Percentiles rank a stretch among this genome's conserved stretches.
Conservation (phyloP, 2,888 invertebrate species). For the Gari tellinella region DNA sequence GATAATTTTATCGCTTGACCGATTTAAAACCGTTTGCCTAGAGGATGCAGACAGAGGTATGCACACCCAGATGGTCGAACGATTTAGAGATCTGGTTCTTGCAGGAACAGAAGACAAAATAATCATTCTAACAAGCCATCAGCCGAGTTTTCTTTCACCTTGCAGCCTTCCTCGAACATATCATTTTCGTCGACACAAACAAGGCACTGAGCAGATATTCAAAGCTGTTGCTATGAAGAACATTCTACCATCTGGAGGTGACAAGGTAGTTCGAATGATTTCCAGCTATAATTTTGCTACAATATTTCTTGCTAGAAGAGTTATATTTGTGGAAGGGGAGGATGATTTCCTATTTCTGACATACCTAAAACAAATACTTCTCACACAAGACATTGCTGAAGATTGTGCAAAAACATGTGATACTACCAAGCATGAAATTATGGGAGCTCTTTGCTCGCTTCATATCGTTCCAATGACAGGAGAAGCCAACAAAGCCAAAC, state of each 20-base stretch:
- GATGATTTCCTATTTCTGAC: conserved; percentile 2
- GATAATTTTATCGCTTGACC: no score
- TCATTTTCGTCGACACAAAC: background rate
- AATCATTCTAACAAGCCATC: no score
- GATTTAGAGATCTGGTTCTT: no score
- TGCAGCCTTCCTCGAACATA: no score
- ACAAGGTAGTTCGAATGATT: conserved; percentile 8
- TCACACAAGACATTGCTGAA: background rate
- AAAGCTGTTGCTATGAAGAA: no score
- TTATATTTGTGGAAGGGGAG: conserved; percentile 20
- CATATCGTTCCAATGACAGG: conserved; percentile 8
- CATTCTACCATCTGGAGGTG: background rate
- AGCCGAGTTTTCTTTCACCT: no score
- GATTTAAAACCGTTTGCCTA: no score
- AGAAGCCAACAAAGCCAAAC: conserved; percentile 1
- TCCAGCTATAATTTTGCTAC: conserved; percentile 4
- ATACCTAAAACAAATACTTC: conserved; percentile 2
- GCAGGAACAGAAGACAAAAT: no score
- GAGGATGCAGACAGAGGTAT: no score
- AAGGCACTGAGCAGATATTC: no score
- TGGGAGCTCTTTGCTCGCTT: conserved; percentile 1
- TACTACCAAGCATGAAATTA: background rate
- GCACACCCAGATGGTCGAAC: no score
- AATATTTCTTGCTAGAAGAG: conserved; percentile 10
- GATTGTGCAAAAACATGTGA: background rate